Conservation (phyloP, 37 sponge, comb jelly and placozoan genomes). For the Oopsacas minuta region DNA sequence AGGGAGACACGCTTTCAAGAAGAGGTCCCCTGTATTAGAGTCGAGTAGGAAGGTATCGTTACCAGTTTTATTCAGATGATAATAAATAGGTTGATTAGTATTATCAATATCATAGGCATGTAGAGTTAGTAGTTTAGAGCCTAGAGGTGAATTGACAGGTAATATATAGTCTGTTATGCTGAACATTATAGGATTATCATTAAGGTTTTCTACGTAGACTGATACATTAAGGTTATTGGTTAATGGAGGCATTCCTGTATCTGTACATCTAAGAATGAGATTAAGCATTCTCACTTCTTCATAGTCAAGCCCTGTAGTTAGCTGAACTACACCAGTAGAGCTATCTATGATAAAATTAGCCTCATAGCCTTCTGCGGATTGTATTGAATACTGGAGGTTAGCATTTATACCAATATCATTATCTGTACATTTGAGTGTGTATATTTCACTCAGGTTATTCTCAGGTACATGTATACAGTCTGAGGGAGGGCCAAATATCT, state of each 20-base stretch:
- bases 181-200: slow-evolving; percentile 52
- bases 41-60: not conserved
- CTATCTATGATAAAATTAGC: not conserved
- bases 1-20: not conserved
- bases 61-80: not conserved
- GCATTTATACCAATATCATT: not conserved
- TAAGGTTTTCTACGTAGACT: slow-evolving; percentile 38
- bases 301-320: not conserved
- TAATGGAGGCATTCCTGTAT: not conserved
- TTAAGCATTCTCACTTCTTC: not conserved
- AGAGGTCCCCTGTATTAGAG: not conserved
- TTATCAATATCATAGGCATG: not conserved
- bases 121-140: not conserved
- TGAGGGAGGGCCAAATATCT: not conserved
- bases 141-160: not conserved
- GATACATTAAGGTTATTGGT: not conserved
- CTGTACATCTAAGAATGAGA: not conserved
- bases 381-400: not conserved
- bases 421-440: not conserved
- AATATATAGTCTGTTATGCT: not conserved
- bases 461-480: not conserved
- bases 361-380: not conserved
- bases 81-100: not conserved
- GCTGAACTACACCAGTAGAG: not conserved
- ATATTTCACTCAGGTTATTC: not conserved